Base-by-base conservation (phyloP, 2,888 invertebrate genomes). In the Parochlus steinenii region DNA sequence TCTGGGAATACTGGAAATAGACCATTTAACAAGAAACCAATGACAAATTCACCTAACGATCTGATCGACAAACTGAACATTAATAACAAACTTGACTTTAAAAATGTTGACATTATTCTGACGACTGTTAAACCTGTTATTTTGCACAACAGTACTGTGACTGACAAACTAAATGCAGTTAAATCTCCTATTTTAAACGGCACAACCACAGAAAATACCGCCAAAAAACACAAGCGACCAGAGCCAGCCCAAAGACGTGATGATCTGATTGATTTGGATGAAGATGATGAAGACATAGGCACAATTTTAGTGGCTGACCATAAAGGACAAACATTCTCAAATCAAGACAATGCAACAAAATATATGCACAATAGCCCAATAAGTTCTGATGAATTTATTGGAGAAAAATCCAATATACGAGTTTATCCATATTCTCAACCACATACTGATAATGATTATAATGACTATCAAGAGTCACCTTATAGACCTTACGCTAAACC, bases 21-120 rank as follows among this genome's bases (percentile, higher is more conserved):
- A n/a, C n/a, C n/a, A 55, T 18, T 61, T 62, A 40, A 60, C 11
- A 10, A 19, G 29, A 11, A 29, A 27, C 19, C 12, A 22, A 37
- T 28, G 24, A 24, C 12, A 31, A 11, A 4, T 27, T 29, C 11
- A 16, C 5, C n/a, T n/a, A n/a, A n/a, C n/a, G n/a, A n/a, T 24
- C n/a, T 11, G 12, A 24, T 12, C 4, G 12, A 24, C 15, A 25
- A 10, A 3, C 7, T 19, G 3, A 33, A 25, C 7, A 8, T 39
- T 8, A 31, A 33, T 23, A 39, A 39, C 27, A 39, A 39, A 33
- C 8, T 39, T 22, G 39, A 39, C 24, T 22, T 39, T 24, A 33
- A 25, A 32, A 22, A 11, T 11, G 6, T 19, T 11, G 3, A 31
- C 12, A 18, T 31, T 36, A 11, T 34, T 31, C 2, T 31, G 22